A percentile compares a stretch with the other conserved stretches of the same genome.
Conservation (phyloP, 2,888 invertebrate genomes). For the Dimorphilus gyrociliatus region DNA sequence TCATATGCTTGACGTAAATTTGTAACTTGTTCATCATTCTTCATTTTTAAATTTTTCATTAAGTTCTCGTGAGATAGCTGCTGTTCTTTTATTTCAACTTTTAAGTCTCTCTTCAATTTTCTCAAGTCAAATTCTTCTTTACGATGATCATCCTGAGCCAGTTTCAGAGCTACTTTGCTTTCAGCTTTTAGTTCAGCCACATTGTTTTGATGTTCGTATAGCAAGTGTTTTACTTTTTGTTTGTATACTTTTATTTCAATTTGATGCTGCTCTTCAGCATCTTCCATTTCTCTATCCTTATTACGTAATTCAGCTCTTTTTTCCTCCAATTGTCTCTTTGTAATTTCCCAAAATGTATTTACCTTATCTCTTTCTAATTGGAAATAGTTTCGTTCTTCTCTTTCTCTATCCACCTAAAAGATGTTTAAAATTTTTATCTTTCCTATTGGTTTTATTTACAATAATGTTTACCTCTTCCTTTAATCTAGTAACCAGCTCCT, state of each 20-base stretch:
- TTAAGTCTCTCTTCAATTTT: slow-evolving; percentile 53
- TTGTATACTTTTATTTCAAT: slow-evolving; percentile 68
- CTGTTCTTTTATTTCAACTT: slow-evolving; percentile 52
- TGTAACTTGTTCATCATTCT: slow-evolving; percentile 43
- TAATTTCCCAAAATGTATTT: slow-evolving; percentile 87
- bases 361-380: slow-evolving; percentile 84
- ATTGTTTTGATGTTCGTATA: slow-evolving; percentile 74
- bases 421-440: too few relatives aligned
- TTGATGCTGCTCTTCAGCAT: slow-evolving; percentile 68
- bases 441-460: too few relatives aligned
- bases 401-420: slow-evolving; percentile 76
- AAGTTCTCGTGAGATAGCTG: slow-evolving; percentile 55
- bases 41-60: slow-evolving; percentile 53
- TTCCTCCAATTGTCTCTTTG: slow-evolving; percentile 71
- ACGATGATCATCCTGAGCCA: slow-evolving; percentile 62
- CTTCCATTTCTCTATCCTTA: slow-evolving; percentile 71
- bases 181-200: slow-evolving; percentile 69
- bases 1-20: slow-evolving; percentile 50
- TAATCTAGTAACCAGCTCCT: slow-evolving; percentile 65
- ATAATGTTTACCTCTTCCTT: too few relatives aligned
- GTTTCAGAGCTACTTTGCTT: slow-evolving; percentile 47
- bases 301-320: slow-evolving; percentile 52
- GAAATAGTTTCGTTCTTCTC: slow-evolving; percentile 86
- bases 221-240: slow-evolving; percentile 78
- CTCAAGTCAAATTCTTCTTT: slow-evolving; percentile 59